Evolutionary conservation across 1,140 invertebrate species (phyloP).

Genomic region (Drosophila grimshawi): DNA sequence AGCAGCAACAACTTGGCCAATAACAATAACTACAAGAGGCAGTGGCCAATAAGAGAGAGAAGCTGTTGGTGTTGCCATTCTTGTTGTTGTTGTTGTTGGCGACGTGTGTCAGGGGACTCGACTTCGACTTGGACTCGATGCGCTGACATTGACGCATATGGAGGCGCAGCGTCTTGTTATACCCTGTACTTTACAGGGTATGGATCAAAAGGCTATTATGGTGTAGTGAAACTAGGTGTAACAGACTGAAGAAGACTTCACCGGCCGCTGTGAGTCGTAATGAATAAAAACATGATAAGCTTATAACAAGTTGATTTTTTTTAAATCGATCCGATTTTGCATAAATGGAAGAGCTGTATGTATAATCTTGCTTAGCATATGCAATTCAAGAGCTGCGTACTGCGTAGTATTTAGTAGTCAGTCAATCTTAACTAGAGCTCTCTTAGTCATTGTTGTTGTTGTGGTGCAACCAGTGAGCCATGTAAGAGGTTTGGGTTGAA

Average conservation of each 20-base stretch:
- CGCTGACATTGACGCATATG: slow-evolving; percentile 76
- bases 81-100: slow-evolving; percentile 22
- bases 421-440: background rate
- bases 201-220: background rate
- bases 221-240: background rate
- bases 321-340: too few species aligned
- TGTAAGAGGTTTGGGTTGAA: slow-evolving; percentile 75
- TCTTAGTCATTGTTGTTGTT: slow-evolving; percentile 27
- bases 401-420: background rate
- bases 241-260: too few species aligned
- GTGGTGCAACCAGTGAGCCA: slow-evolving; percentile 57
- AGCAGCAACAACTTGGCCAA: slow-evolving; percentile 48
- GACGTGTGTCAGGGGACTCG: slow-evolving; percentile 57
- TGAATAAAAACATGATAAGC: too few species aligned
- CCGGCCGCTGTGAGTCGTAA: too few species aligned
- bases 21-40: slow-evolving; percentile 64
- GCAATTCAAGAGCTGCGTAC: background rate
- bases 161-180: slow-evolving; percentile 35
- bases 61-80: slow-evolving; percentile 9
- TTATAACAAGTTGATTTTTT: too few species aligned
- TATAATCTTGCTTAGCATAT: too few species aligned
- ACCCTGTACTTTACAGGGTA: background rate
- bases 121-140: slow-evolving; percentile 66
- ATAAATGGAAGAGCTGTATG: too few species aligned
- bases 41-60: slow-evolving; percentile 35